Evolutionary conservation across 1,140 invertebrate genomes (phyloP).

Genomic region (Mamestra configurata): DNA sequence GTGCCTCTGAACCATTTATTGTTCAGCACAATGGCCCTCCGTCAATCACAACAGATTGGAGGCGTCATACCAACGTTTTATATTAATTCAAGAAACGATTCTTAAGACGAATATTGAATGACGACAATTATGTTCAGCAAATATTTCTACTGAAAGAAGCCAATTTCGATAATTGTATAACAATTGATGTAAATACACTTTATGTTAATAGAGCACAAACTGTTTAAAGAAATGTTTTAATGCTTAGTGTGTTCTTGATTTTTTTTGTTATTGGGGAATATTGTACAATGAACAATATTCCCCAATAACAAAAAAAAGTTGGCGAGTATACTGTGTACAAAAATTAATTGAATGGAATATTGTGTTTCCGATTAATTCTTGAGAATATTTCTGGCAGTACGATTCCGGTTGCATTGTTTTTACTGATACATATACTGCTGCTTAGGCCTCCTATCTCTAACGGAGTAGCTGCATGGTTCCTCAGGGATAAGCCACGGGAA

Average conservation of each 20-base stretch:
- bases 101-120: slow-evolving; percentile 2
- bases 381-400: too few relatives aligned
- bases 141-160: slow-evolving; percentile 18
- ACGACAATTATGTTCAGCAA: slow-evolving; percentile 16
- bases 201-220: background rate
- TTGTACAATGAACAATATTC: too few relatives aligned
- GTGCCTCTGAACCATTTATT: background rate
- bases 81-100: slow-evolving; percentile 11
- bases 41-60: slow-evolving; percentile 21
- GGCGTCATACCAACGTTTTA: background rate
- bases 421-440: too few relatives aligned
- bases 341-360: slow-evolving; percentile 4
- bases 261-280: background rate
- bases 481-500: too few relatives aligned
- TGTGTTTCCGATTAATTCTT: background rate
- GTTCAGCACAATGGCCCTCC: slow-evolving; percentile 14
- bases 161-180: slow-evolving; percentile 8
- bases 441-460: too few relatives aligned
- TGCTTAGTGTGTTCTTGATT: background rate
- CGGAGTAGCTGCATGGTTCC: too few relatives aligned
- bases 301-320: too few relatives aligned
- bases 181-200: background rate
- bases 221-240: background rate
- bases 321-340: background rate
- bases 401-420: too few relatives aligned